Conservation (phyloP, 1,140 invertebrate genomes). For the Thaumatotibia leucotreta region DNA sequence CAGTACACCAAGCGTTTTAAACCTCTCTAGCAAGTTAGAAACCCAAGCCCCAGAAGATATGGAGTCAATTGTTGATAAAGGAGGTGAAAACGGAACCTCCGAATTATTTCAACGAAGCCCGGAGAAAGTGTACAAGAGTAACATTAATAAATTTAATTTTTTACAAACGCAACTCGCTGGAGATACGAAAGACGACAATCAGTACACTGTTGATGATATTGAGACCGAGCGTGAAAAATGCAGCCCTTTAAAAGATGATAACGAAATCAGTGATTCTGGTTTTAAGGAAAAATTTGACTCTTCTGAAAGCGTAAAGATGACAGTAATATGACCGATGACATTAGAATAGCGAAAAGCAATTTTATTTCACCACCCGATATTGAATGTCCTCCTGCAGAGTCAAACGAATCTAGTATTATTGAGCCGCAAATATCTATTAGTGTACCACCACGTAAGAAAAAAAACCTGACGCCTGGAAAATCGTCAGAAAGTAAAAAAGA, state of each 20-base stretch:
- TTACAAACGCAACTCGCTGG: conserved; percentile 65
- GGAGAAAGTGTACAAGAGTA: conserved; percentile 60
- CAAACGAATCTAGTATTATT: conserved; percentile 20
- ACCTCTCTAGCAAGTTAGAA: conserved; percentile 21
- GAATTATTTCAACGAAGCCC: conserved; percentile 25
- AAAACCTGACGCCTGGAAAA: conserved; percentile 34
- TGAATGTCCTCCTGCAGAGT: conserved; percentile 18
- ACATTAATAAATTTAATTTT: conserved; percentile 63
- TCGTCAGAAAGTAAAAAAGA: conserved; percentile 19
- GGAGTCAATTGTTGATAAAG: conserved; percentile 2
- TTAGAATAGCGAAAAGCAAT: conserved; percentile 53
- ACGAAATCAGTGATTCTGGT: conserved; percentile 2
- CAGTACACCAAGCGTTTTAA: conserved; percentile 23
- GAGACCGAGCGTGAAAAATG: conserved; percentile 31
- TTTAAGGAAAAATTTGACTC: conserved; percentile 7
- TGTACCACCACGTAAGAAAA: conserved; percentile 65
- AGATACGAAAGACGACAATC: conserved; percentile 23
- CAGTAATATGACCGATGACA: conserved; percentile 66
- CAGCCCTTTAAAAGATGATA: conserved; percentile 16
- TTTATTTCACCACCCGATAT: conserved; percentile 19
- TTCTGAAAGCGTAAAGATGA: conserved; percentile 23
- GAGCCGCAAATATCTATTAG: conserved; percentile 50
- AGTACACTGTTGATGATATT: background rate
- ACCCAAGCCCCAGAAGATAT: conserved; percentile 22
- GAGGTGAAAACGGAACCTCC: conserved; percentile 26